Base-by-base conservation (phyloP, 2,888 invertebrate species). In the Hirtodrosophila duncani region DNA sequence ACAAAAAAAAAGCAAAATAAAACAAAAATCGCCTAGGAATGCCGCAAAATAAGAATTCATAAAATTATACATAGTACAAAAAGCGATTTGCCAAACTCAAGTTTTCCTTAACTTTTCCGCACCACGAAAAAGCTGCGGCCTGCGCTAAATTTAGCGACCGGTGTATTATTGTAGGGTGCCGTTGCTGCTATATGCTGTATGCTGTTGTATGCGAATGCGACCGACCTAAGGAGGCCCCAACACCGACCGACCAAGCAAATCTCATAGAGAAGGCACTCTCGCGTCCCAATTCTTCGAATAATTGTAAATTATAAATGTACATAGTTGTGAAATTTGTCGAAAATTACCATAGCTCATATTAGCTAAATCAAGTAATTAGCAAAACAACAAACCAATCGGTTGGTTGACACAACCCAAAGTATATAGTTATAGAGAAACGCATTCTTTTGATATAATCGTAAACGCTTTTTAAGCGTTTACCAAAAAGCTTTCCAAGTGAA, bases 81-180 rank as follows among this genome's bases (percentile, higher is more conserved):
- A 63, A 58, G 69, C 58, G 62, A 67, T 69, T 69, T 71, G 67
- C 64, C 62, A 72, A 72, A 72, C 69, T 67, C 65, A 75, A 66
- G 52, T 59, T 48, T 49, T 65, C 48, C 34, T 42, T 49, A 17
- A 37, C 53, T 57, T 57, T 63, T 48, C 57, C 45, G 48, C 48
- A 38, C 38, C 46, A 50, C 57, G 56, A 50, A 60, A 41, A 63
- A 67, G 67, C 61, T 53, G 43, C 53, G 68, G 60, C 66, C 62
- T 58, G 69, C 50, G 65, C 72, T 74, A 74, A 72, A 67, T 44
- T 72, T 74, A 74, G 72, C 72, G 60, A 58, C 72, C 72, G 72
- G 72, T 74, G 67, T 67, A 61, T 63, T 56, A 42, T 45, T 43
- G 69, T 69, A 74, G 72, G 69, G 72, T n/a, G n/a, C n/a, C n/a